Conservation (phyloP, 2,797 vertebrate species). For the Todus mexicanus region DNA sequence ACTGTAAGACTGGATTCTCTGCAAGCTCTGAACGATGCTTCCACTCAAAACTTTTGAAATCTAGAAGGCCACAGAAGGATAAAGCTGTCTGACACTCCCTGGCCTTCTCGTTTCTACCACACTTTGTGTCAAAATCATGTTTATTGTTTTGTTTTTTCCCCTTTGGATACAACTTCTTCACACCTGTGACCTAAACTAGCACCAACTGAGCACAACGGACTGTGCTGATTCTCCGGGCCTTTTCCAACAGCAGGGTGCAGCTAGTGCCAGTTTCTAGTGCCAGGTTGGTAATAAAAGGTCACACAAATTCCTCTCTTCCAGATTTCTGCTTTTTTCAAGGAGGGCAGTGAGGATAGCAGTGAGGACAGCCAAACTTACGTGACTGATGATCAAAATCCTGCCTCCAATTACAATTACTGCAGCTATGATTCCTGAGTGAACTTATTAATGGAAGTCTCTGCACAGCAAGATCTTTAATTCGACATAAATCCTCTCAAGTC, state of each 20-base stretch:
- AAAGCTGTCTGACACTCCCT: neutral
- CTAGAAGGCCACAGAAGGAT: neutral
- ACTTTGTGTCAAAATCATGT: neutral
- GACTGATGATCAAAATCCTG: conserved; percentile 18
- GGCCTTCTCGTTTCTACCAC: neutral
- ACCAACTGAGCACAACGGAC: neutral
- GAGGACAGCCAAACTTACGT: conserved; percentile 2
- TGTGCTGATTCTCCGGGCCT: conserved; percentile 9
- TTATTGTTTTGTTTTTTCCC: neutral
- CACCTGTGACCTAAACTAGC: conserved; percentile 5
- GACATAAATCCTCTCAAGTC: conserved; percentile 26
- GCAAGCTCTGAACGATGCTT: neutral
- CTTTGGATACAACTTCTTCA: neutral
- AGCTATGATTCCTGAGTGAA: conserved; percentile 13
- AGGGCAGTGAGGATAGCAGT: neutral
- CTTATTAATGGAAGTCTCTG: conserved; percentile 6
- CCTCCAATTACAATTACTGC: conserved; percentile 32
- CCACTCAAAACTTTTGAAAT: neutral
- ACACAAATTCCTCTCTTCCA: neutral
- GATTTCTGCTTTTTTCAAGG: conserved; percentile 24
- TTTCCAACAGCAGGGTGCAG: conserved; percentile 22
- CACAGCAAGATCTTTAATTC: conserved; percentile 26
- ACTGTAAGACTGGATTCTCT: too few relatives aligned
- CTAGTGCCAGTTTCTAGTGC: conserved; percentile 10
- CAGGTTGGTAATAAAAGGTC: conserved; percentile 30